Percentiles rank a stretch among this genome's conserved stretches.
Conservation (phyloP, 64 coral and sea anemone species). For the Montipora capricornis region DNA sequence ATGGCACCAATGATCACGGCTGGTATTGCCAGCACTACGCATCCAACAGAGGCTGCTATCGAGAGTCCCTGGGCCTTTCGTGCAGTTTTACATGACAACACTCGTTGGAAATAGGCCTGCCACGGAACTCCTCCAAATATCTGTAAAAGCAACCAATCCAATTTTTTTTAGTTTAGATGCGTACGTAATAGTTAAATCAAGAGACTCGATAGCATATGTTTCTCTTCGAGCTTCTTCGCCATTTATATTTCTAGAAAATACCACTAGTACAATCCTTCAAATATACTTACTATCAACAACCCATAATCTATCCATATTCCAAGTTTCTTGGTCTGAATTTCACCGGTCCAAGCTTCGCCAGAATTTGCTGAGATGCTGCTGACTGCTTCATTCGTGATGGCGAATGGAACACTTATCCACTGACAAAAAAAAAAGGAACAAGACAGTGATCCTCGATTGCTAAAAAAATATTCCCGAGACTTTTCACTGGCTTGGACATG, state of each 20-base stretch:
- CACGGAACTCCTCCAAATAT: conserved; percentile 82
- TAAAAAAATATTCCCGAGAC: no score
- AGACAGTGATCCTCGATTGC: no score
- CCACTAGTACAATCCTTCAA: background rate
- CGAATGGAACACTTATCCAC: conserved; percentile 82
- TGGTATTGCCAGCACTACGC: conserved; percentile 59
- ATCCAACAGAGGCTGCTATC: conserved; percentile 39
- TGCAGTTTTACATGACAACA: conserved; percentile 67
- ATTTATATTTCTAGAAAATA: no score
- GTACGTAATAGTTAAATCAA: background rate
- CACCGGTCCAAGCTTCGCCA: conserved; percentile 35
- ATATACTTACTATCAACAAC: conserved; percentile 44
- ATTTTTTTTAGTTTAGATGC: background rate
- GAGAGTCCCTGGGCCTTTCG: conserved; percentile 53
- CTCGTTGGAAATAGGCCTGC: conserved; percentile 84
- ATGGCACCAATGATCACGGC: conserved; percentile 75
- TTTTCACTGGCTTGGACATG: no score
- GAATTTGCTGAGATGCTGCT: conserved; percentile 35
- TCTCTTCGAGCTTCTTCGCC: no score
- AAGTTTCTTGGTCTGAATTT: conserved; percentile 4
- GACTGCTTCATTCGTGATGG: conserved; percentile 60
- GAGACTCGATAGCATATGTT: background rate
- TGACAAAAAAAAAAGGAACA: background rate
- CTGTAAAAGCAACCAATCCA: background rate
- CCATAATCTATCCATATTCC: conserved; percentile 70